These are phyloP conservation scores for Gandaritis pyraliata DNA, from an alignment of 2,888 invertebrate genomes.

Conservation along the genomic window DNA sequence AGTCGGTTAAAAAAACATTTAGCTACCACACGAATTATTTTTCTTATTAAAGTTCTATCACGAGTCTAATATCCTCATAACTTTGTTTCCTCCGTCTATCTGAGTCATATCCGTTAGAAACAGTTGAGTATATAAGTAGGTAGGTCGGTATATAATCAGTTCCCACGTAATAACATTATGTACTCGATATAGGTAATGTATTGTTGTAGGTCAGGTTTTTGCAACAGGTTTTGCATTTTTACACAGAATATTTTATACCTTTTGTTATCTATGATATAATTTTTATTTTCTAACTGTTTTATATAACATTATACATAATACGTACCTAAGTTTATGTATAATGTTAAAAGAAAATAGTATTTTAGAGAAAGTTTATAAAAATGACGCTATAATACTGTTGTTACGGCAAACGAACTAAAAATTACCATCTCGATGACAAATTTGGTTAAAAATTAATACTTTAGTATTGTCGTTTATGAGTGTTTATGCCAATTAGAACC, in stretches of 20 bases:
- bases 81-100: slow-evolving; percentile 29
- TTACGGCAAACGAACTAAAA: no score
- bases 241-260: slow-evolving; percentile 19
- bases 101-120: slow-evolving; percentile 45
- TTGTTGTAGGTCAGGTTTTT: slow-evolving; percentile 62
- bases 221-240: slow-evolving; percentile 44
- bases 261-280: slow-evolving; percentile 10
- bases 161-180: slow-evolving; percentile 45
- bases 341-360: no score
- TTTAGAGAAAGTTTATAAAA: no score
- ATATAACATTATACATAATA: neutral
- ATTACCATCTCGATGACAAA: no score
- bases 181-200: slow-evolving; percentile 38
- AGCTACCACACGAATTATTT: neutral
- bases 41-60: slow-evolving; percentile 10
- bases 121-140: slow-evolving; percentile 20
- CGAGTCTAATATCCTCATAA: slow-evolving; percentile 14
- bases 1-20: neutral
- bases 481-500: no score
- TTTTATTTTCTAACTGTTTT: neutral
- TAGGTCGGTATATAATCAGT: slow-evolving; percentile 34
- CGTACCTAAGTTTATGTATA: no score
- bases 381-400: no score
- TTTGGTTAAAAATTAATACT: no score
- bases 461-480: no score